Evolutionary conservation across 2,888 invertebrate genomes (phyloP), one percentile per base, ranked within the genome.

Genomic region (Caenorhabditis sinica): DNA sequence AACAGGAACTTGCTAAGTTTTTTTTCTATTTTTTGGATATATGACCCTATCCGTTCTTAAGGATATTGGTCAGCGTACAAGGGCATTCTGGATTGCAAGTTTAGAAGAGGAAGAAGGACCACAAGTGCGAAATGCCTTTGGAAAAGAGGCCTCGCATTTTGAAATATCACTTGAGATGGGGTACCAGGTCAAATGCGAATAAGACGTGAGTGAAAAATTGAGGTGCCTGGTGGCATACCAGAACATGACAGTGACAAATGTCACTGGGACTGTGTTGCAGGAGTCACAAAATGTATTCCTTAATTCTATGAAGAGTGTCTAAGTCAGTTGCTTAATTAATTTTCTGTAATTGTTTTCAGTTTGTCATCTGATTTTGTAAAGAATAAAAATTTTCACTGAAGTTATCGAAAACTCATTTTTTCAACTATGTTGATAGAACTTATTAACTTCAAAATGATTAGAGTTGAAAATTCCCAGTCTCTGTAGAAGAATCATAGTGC

Each of bases 161-260:
- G 61, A 77, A 77, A 77, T 77, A 77, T 69, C 69, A 77, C 77
- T 43, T 61, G 25, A 33, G 40, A 60, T 36, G 28, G 69, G 66
- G 28, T 20, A 51, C 61, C 51, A 69, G 77, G 75, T 66, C 71
- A 60, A 53, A 20, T 58, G 58, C n/a, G n/a, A n/a, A n/a, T n/a
- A n/a, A n/a, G n/a, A n/a, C n/a, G n/a, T 9, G 28, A 9, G 65
- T 56, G 65, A 56, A 69, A 69, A 69, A 69, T 56, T 53, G 76
- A 53, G 66, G 76, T 56, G n/a, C 11, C 13, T 23, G 28, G 17
- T 66, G 53, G 53, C 40, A 58, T 40, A 60, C 60, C 43, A 30
- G 56, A 30, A 72, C 56, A 30, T 49, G 68, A 63, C 74, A 66
- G 66, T 51, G 68, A 68, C 30, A 36, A 76, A 76, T 77, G 77